A percentile compares a stretch with the other conserved stretches of the same genome.
phyloP scores from a whole-genome alignment of 2,113 vertebrate genomes.

The Macquaria ambigua region DNA sequence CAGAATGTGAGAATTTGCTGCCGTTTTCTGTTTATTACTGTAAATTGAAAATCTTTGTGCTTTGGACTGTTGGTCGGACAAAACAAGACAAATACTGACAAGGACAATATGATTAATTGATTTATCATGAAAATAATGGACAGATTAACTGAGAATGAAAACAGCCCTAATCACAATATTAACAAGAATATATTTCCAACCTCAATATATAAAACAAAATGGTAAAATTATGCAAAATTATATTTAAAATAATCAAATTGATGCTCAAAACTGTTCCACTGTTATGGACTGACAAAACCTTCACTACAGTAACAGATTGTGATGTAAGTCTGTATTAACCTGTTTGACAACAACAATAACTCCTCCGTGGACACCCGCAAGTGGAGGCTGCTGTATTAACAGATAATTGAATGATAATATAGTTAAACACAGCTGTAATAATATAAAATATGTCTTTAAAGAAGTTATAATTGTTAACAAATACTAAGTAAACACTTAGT shows the following conservation, averaged over 20 bases:
- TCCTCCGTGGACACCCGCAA: not conserved
- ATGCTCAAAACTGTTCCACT: not conserved
- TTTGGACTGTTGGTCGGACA: not conserved
- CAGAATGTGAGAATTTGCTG: not conserved
- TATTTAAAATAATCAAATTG: not conserved
- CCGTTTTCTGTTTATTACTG: not conserved
- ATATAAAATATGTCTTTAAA: not conserved
- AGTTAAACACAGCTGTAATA: too few relatives aligned
- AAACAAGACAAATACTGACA: too few relatives aligned
- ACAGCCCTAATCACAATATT: not conserved
- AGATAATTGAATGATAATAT: not conserved
- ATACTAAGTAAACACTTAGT: not conserved
- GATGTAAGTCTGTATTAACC: not conserved
- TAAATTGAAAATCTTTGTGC: not conserved
- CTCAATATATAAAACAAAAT: not conserved
- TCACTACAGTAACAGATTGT: not conserved
- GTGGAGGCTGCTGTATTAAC: not conserved
- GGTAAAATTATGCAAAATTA: not conserved
- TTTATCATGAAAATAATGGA: not conserved
- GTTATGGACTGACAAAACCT: not conserved
- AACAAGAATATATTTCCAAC: not conserved
- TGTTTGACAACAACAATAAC: not conserved
- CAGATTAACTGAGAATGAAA: not conserved
- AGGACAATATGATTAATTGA: too few relatives aligned
- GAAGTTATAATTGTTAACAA: not conserved